phyloP scores from a whole-genome alignment of 2,888 invertebrate genomes.

The Euplagia quadripunctaria region DNA sequence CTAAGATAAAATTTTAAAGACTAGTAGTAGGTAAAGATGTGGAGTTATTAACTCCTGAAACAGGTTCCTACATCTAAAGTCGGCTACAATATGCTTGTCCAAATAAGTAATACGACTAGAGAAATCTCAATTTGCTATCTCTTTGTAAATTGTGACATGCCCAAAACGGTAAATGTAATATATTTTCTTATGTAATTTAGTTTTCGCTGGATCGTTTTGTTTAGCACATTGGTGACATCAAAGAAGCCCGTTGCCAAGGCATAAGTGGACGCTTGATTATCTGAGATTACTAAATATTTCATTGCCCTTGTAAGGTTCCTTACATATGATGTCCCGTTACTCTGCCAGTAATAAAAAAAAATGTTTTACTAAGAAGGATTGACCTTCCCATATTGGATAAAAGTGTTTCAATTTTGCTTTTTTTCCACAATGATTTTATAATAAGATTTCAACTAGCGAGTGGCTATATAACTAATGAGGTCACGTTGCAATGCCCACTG shows the following conservation, averaged over 20 bases:
- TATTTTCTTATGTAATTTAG: slow-evolving; percentile 42
- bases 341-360: neutral
- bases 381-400: neutral
- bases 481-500: slow-evolving; percentile 43
- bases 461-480: slow-evolving; percentile 42
- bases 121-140: slow-evolving; percentile 47
- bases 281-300: slow-evolving; percentile 34
- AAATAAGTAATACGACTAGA: slow-evolving; percentile 33
- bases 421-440: slow-evolving; percentile 6
- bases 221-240: slow-evolving; percentile 37
- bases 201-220: slow-evolving; percentile 37
- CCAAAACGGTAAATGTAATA: slow-evolving; percentile 39
- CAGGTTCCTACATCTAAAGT: slow-evolving; percentile 41
- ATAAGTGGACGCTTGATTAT: slow-evolving; percentile 23
- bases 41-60: slow-evolving; percentile 33
- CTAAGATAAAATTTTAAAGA: slow-evolving; percentile 31
- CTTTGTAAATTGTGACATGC: slow-evolving; percentile 37
- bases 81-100: slow-evolving; percentile 39
- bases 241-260: slow-evolving; percentile 39
- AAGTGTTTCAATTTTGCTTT: neutral
- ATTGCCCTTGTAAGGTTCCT: slow-evolving; percentile 16
- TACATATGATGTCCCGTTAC: slow-evolving; percentile 15
- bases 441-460: slow-evolving; percentile 34
- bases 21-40: slow-evolving; percentile 31
- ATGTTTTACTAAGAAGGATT: neutral